These are phyloP conservation scores for Columba guinea DNA, from an alignment of 2,797 vertebrate genomes.

Conservation along the genomic window DNA sequence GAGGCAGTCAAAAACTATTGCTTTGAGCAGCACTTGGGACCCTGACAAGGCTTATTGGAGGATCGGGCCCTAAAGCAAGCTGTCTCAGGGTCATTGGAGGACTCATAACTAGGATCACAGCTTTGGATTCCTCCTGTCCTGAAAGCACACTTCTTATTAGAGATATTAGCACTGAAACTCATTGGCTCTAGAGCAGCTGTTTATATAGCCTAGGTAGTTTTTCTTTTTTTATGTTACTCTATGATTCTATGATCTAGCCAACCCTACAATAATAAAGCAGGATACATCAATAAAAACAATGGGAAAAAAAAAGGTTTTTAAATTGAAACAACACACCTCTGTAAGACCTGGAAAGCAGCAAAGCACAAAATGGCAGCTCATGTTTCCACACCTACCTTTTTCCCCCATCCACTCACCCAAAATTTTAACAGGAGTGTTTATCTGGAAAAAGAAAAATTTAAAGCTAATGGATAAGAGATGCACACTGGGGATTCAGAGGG, in stretches of 20 bases:
- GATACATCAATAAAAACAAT: neutral
- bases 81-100: neutral
- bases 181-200: neutral
- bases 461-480: conserved; percentile 3
- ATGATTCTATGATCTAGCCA: neutral
- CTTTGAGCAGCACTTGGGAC: neutral
- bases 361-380: neutral
- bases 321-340: neutral
- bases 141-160: neutral
- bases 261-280: neutral
- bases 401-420: neutral
- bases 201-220: neutral
- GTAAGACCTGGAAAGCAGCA: neutral
- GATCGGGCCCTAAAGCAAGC: neutral
- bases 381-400: neutral
- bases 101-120: neutral
- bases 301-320: neutral
- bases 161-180: neutral
- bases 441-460: conserved; percentile 36
- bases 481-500: neutral
- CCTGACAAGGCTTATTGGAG: neutral
- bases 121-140: neutral
- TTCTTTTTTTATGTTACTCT: neutral
- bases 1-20: neutral
- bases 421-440: conserved; percentile 15